These are phyloP conservation scores for Mellilla xanthometata DNA, from an alignment of 2,888 invertebrate species.

Conservation along the genomic window DNA sequence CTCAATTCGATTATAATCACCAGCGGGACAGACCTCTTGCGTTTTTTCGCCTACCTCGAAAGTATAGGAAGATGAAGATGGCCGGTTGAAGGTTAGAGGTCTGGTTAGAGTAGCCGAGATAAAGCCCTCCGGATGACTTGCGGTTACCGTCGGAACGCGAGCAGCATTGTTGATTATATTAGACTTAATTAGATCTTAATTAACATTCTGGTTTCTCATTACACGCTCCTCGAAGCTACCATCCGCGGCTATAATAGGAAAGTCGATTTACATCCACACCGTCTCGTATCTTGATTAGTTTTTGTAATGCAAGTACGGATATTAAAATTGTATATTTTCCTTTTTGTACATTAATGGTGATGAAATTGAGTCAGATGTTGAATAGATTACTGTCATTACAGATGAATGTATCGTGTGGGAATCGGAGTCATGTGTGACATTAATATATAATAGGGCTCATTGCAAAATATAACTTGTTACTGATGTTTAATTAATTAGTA, in stretches of 20 bases:
- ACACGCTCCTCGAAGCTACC: conserved; percentile 78
- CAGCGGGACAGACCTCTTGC: conserved; percentile 46
- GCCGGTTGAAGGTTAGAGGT: conserved; percentile 55
- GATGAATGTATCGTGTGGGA: conserved; percentile 11
- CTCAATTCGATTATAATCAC: conserved; percentile 76
- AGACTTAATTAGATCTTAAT: conserved; percentile 82
- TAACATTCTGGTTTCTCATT: conserved; percentile 82
- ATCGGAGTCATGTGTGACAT: conserved; percentile 9
- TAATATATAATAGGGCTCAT: too few species aligned
- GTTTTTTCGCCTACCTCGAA: conserved; percentile 28
- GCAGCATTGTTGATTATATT: conserved; percentile 82
- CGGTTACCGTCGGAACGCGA: conserved; percentile 74
- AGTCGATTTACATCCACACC: conserved; percentile 64
- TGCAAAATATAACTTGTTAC: too few species aligned
- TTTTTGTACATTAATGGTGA: conserved; percentile 49
- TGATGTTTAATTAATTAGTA: too few species aligned
- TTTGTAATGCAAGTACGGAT: conserved; percentile 50
- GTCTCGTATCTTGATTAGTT: conserved; percentile 61
- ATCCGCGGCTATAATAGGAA: conserved; percentile 67
- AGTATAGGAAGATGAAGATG: conserved; percentile 17
- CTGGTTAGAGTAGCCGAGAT: conserved; percentile 48
- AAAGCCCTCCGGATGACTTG: conserved; percentile 74
- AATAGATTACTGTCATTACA: conserved; percentile 23
- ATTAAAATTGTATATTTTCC: conserved; percentile 48
- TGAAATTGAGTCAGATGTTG: conserved; percentile 63